phyloP scores from a whole-genome alignment of 2,113 vertebrate genomes.

The Marcusenius ussheri region DNA sequence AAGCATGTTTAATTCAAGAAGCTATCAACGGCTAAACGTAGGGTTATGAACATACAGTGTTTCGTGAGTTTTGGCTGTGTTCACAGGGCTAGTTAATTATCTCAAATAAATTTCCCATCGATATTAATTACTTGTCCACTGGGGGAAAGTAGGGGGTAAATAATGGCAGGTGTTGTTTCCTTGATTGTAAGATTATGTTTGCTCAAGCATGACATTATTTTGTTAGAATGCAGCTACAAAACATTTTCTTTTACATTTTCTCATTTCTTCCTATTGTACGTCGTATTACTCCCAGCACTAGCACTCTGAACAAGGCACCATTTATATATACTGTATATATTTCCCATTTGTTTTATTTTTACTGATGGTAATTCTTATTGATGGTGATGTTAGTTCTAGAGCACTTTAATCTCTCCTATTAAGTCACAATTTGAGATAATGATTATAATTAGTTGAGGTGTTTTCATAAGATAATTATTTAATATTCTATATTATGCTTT shows the following conservation, averaged over 20 bases:
- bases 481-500: neutral
- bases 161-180: slow-evolving; percentile 22
- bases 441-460: neutral
- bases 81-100: slow-evolving; percentile 17
- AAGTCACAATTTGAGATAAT: neutral
- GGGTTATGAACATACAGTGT: neutral
- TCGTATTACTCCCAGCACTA: neutral
- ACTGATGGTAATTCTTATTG: neutral
- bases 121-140: slow-evolving; percentile 22
- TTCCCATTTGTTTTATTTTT: neutral
- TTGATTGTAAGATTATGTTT: slow-evolving; percentile 19
- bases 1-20: neutral
- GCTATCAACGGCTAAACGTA: neutral
- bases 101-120: slow-evolving; percentile 12
- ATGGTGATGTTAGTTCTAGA: neutral
- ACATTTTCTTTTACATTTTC: neutral
- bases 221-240: neutral
- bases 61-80: neutral
- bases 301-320: neutral
- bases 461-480: neutral
- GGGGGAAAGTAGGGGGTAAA: slow-evolving; percentile 16
- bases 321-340: neutral
- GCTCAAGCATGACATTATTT: slow-evolving; percentile 5
- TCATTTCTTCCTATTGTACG: neutral
- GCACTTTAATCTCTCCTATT: neutral